phyloP scores from a whole-genome alignment of 2,888 invertebrate genomes.

The Chrysolina haemoptera region DNA sequence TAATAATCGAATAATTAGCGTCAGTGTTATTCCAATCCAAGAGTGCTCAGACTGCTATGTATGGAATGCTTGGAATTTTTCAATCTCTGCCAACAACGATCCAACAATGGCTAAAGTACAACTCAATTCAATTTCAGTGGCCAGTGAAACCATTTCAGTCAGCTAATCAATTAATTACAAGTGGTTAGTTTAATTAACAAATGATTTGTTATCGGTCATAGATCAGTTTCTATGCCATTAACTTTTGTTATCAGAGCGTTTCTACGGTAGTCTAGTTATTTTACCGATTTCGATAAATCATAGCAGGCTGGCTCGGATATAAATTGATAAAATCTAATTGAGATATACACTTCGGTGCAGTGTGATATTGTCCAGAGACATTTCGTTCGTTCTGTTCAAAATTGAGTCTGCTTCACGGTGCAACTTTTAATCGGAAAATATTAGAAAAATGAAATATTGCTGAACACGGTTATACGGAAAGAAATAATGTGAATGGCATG shows the following conservation, averaged over 20 bases:
- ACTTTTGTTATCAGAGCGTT: conserved; percentile 50
- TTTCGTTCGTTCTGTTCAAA: conserved; percentile 1
- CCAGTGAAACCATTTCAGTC: conserved; percentile 26
- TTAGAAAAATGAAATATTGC: conserved; percentile 2
- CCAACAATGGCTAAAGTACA: background rate
- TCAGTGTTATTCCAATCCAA: too few relatives aligned
- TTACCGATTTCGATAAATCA: conserved; percentile 42
- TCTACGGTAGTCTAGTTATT: conserved; percentile 46
- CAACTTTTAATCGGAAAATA: conserved; percentile 14
- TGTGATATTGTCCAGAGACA: conserved; percentile 28
- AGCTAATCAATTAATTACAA: conserved; percentile 51
- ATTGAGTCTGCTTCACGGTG: background rate
- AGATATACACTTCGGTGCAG: conserved; percentile 25
- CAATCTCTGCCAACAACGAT: background rate
- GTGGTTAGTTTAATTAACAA: conserved; percentile 55
- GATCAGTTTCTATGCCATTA: conserved; percentile 54
- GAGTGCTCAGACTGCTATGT: too few relatives aligned
- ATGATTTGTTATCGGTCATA: conserved; percentile 54
- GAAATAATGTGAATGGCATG: background rate
- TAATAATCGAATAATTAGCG: too few relatives aligned
- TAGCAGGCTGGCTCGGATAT: conserved; percentile 24
- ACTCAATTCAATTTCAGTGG: conserved; percentile 20
- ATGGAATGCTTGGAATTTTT: background rate
- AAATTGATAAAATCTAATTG: conserved; percentile 33
- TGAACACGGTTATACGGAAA: background rate